Evolutionary conservation across 1,140 invertebrate genomes (phyloP).

Genomic region (Musca domestica): DNA sequence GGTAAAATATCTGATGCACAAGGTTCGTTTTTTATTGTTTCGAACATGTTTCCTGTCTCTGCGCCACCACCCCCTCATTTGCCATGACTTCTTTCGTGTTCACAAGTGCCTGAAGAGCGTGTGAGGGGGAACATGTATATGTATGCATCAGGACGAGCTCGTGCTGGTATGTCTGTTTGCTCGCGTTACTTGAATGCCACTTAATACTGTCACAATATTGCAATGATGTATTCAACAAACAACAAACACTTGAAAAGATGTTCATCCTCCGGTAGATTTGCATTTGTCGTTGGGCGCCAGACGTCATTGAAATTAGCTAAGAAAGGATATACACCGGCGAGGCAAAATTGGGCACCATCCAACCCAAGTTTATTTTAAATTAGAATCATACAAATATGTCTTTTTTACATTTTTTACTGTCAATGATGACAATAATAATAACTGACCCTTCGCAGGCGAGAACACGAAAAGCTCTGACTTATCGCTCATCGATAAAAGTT

Average conservation of each 20-base stretch:
- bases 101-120: not conserved
- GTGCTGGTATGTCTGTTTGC: not conserved
- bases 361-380: too few relatives aligned
- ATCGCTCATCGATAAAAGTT: too few relatives aligned
- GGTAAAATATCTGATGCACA: not conserved
- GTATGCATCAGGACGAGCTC: not conserved
- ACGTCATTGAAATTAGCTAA: not conserved
- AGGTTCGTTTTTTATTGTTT: slow-evolving; percentile 5
- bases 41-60: not conserved
- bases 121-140: not conserved
- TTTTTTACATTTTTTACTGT: too few relatives aligned
- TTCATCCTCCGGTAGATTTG: too few relatives aligned
- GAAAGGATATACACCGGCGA: too few relatives aligned
- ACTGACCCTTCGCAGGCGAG: too few relatives aligned
- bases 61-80: not conserved
- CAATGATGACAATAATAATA: too few relatives aligned
- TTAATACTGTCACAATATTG: slow-evolving; percentile 12
- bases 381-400: too few relatives aligned
- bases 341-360: too few relatives aligned
- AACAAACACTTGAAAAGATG: not conserved
- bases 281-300: too few relatives aligned
- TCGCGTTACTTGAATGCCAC: slow-evolving; percentile 3
- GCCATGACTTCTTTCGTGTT: not conserved
- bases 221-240: too few relatives aligned
- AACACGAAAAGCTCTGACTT: too few relatives aligned